phyloP scores from a whole-genome alignment of 1,140 invertebrate genomes.

The Macrobrachium rosenbergii region DNA sequence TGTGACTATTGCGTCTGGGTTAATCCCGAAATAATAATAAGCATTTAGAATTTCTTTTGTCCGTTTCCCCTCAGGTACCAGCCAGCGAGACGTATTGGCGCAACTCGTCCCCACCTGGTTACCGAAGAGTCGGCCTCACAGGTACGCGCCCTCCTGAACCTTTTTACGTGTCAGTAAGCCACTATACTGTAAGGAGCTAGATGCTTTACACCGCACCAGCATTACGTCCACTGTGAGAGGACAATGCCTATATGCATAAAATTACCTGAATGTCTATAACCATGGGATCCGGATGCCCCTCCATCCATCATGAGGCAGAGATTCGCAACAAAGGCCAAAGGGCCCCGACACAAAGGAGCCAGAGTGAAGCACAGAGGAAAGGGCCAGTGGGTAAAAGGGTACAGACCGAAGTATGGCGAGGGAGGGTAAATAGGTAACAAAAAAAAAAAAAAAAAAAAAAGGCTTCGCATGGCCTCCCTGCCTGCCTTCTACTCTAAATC shows the following conservation, averaged over 20 bases:
- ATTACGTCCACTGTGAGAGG: slow-evolving; percentile 4
- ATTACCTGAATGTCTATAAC: slow-evolving; percentile 27
- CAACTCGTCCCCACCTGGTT: too few relatives aligned
- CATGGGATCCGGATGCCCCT: neutral
- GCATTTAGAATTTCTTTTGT: too few relatives aligned
- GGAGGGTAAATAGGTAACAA: neutral
- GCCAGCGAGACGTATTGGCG: too few relatives aligned
- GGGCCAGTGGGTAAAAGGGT: neutral
- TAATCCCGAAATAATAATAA: too few relatives aligned
- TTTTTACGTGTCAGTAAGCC: too few relatives aligned
- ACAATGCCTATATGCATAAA: slow-evolving; percentile 47
- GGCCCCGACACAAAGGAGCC: neutral
- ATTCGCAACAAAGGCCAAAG: slow-evolving; percentile 8
- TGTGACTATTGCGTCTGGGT: too few relatives aligned
- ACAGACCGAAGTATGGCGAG: neutral
- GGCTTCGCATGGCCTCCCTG: slow-evolving; percentile 1
- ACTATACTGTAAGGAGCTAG: too few relatives aligned
- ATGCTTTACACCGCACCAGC: slow-evolving; percentile 12
- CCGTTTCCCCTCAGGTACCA: too few relatives aligned
- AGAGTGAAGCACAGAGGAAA: neutral
- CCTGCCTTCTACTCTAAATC: slow-evolving; percentile 22
- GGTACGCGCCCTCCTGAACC: too few relatives aligned
- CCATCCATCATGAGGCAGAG: slow-evolving; percentile 37
- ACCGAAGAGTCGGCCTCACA: too few relatives aligned
- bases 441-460: slow-evolving; percentile 30